Evolutionary conservation across 1,140 invertebrate species (phyloP).

Genomic region (Araneus ventricosus): DNA sequence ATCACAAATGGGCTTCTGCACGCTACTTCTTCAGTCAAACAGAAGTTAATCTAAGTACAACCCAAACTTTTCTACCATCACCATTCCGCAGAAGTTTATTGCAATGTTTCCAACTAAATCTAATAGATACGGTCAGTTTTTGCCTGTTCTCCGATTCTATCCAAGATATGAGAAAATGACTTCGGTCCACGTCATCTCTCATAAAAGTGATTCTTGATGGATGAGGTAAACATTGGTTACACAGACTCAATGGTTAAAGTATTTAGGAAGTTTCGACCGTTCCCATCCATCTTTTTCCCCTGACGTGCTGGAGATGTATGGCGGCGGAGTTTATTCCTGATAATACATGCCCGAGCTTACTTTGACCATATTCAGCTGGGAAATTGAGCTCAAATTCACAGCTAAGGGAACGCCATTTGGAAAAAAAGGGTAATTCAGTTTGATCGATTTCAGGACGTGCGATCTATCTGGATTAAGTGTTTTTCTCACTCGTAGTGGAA

Average conservation of each 20-base stretch:
- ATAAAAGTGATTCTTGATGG: conserved; percentile 59
- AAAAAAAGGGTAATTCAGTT: neutral
- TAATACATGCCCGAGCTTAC: conserved; percentile 11
- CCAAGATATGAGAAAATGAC: conserved; percentile 26
- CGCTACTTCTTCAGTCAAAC: too few relatives aligned
- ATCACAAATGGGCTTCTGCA: too few relatives aligned
- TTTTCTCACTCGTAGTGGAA: too few relatives aligned
- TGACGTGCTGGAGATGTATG: neutral
- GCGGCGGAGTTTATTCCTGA: conserved; percentile 4
- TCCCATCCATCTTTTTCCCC: conserved; percentile 46
- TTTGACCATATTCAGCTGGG: neutral
- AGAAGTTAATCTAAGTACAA: too few relatives aligned
- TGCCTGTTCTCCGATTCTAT: neutral
- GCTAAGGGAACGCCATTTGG: neutral
- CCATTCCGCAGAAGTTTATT: neutral
- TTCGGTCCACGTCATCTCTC: conserved; percentile 12
- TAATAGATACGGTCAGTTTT: neutral
- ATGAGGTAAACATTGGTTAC: conserved; percentile 56
- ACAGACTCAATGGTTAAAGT: conserved; percentile 49
- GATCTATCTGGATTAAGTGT: neutral
- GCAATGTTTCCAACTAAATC: neutral
- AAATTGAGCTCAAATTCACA: conserved; percentile 7
- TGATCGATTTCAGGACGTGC: neutral
- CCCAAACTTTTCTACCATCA: neutral
- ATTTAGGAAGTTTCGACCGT: conserved; percentile 29